Percentiles rank a stretch among this genome's conserved stretches.
Conservation (phyloP, 2,888 invertebrate species). For the Dryobotodes eremita region DNA sequence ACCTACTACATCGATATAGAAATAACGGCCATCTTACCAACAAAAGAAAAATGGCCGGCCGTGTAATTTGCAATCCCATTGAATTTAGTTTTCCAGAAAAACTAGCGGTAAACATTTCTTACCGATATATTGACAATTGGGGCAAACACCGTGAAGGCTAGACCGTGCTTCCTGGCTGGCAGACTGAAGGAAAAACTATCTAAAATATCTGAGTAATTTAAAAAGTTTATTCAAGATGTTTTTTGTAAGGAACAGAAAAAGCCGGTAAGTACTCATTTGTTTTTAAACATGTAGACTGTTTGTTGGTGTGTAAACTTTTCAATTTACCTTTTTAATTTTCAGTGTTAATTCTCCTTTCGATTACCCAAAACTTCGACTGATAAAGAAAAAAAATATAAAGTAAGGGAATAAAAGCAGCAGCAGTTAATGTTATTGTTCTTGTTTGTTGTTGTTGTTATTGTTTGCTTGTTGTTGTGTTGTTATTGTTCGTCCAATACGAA, state of each 20-base stretch:
- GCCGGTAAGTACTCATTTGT: not conserved
- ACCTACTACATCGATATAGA: not conserved
- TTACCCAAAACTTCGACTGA: too few species aligned
- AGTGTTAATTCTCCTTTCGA: too few species aligned
- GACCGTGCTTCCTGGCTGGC: slow-evolving; percentile 54
- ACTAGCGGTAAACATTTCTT: slow-evolving; percentile 56
- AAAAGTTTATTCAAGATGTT: slow-evolving; percentile 9
- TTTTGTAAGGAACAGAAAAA: too few species aligned
- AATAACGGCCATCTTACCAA: slow-evolving; percentile 39
- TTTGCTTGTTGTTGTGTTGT: too few species aligned
- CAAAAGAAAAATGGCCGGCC: slow-evolving; percentile 42
- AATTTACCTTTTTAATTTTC: too few species aligned
- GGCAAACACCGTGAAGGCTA: slow-evolving; percentile 63
- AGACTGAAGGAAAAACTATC: slow-evolving; percentile 44
- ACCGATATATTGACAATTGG: slow-evolving; percentile 60
- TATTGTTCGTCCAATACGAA: too few species aligned
- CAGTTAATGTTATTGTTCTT: too few species aligned
- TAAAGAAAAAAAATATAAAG: too few species aligned
- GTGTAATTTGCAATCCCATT: slow-evolving; percentile 51
- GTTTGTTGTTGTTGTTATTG: too few species aligned
- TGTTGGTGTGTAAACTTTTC: not conserved
- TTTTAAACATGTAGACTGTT: not conserved
- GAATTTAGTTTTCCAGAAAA: slow-evolving; percentile 58
- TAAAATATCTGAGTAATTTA: slow-evolving; percentile 33
- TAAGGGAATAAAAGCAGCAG: too few species aligned